phyloP scores from a whole-genome alignment of 2,888 invertebrate genomes.

The Nudaria mundana region DNA sequence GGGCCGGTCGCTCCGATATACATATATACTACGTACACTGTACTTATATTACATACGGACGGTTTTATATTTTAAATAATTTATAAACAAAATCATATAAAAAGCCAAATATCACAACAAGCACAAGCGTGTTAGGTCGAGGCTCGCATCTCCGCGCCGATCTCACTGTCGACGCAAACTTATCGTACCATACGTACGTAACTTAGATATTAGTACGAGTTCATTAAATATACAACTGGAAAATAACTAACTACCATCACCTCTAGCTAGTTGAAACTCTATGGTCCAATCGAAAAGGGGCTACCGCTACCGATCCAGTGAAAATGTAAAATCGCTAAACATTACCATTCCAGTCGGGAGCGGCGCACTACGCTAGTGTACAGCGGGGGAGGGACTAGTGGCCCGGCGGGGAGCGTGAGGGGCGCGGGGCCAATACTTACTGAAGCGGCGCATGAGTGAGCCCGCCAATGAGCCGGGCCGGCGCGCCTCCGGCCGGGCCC shows the following conservation, averaged over 20 bases:
- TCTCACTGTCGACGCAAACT: constrained; percentile 4
- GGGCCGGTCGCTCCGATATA: constrained; percentile 9
- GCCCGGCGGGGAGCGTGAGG: constrained; percentile 36
- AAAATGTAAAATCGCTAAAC: constrained; percentile 59
- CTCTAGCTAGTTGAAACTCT: constrained; percentile 60
- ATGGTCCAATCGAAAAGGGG: constrained; percentile 43
- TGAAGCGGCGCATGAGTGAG: constrained; percentile 91
- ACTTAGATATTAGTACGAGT: too few species aligned
- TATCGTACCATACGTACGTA: too few species aligned
- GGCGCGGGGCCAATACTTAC: constrained; percentile 84
- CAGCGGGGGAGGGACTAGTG: constrained; percentile 50
- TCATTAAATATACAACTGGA: constrained; percentile 27
- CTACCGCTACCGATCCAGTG: constrained; percentile 60
- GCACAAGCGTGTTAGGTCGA: constrained; percentile 55
- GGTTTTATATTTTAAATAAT: constrained; percentile 22
- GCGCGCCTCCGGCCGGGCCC: constrained; percentile 82
- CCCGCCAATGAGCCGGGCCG: constrained; percentile 83
- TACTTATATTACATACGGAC: constrained; percentile 22
- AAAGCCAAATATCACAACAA: constrained; percentile 77
- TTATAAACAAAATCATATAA: constrained; percentile 61
- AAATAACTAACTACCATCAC: constrained; percentile 69
- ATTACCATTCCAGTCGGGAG: constrained; percentile 68
- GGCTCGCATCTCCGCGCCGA: constrained; percentile 16
- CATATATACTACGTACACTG: constrained; percentile 9
- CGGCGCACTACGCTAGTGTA: constrained; percentile 59